These are phyloP conservation scores for Balaeniceps rex DNA, from an alignment of 2,113 vertebrate species.

Conservation along the genomic window DNA sequence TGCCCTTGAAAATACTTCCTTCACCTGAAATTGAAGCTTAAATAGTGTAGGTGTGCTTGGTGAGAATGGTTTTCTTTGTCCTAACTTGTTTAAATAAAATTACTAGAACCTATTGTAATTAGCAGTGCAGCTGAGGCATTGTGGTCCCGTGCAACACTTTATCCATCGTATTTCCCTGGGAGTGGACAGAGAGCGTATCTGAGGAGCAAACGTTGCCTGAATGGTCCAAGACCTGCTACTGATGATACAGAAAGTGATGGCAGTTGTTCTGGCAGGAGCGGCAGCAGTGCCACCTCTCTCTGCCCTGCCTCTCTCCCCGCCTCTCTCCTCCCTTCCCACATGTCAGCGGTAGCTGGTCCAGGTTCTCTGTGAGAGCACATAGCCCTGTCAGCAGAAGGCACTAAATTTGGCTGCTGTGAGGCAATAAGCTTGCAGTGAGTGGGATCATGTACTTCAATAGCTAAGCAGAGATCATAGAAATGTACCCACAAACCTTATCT, in stretches of 20 bases:
- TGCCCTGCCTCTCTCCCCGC: background rate
- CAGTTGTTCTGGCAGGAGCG: background rate
- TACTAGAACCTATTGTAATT: background rate
- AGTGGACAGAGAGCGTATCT: background rate
- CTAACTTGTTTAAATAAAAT: background rate
- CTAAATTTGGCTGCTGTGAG: background rate
- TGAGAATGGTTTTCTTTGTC: background rate
- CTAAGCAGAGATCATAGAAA: background rate
- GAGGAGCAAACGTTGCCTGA: background rate
- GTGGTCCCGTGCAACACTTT: background rate
- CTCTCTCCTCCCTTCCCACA: accelerated
- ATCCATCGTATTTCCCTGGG: background rate
- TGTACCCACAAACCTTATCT: background rate
- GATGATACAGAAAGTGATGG: background rate
- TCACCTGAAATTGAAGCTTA: background rate
- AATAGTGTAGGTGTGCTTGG: background rate
- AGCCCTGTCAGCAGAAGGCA: background rate
- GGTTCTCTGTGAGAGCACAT: too few relatives aligned
- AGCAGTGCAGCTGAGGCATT: background rate
- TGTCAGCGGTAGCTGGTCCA: background rate
- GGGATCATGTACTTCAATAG: background rate
- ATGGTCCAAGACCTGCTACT: background rate
- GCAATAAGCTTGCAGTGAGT: background rate
- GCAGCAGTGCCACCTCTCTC: background rate
- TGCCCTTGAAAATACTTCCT: background rate